phyloP scores from a whole-genome alignment of 2,888 invertebrate species.

The Ophion slaviceki region DNA sequence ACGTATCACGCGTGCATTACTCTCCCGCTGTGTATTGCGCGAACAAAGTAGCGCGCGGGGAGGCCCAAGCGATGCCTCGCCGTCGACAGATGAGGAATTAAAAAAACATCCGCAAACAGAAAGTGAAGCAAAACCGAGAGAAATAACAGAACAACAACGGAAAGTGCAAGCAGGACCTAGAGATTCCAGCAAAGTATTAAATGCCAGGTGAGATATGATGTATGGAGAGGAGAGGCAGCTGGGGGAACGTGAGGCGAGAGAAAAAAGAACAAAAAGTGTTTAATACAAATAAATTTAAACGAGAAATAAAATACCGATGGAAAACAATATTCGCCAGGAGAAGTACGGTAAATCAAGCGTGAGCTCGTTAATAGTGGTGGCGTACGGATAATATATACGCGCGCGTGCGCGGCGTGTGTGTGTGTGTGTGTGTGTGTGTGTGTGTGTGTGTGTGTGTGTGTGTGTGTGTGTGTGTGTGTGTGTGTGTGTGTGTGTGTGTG shows the following conservation, averaged over 20 bases:
- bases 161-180: background rate
- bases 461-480: too few relatives aligned
- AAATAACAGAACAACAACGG: background rate
- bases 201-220: conserved; percentile 33
- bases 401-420: too few relatives aligned
- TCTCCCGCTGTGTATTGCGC: background rate
- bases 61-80: background rate
- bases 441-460: too few relatives aligned
- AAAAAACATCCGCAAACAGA: background rate
- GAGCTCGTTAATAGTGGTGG: conserved; percentile 34
- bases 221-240: conserved; percentile 4
- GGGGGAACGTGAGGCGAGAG: background rate
- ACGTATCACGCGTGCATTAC: conserved; percentile 27
- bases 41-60: background rate
- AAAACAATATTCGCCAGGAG: conserved; percentile 55
- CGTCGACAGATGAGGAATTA: conserved; percentile 29
- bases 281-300: background rate
- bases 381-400: conserved; percentile 11
- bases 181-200: conserved; percentile 24
- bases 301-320: conserved; percentile 19
- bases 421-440: too few relatives aligned
- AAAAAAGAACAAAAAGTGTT: background rate
- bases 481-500: too few relatives aligned
- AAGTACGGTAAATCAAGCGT: conserved; percentile 47
- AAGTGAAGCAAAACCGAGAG: background rate